Base-by-base conservation (phyloP, 2,888 invertebrate genomes). In the Callyntrura sp. region DNA sequence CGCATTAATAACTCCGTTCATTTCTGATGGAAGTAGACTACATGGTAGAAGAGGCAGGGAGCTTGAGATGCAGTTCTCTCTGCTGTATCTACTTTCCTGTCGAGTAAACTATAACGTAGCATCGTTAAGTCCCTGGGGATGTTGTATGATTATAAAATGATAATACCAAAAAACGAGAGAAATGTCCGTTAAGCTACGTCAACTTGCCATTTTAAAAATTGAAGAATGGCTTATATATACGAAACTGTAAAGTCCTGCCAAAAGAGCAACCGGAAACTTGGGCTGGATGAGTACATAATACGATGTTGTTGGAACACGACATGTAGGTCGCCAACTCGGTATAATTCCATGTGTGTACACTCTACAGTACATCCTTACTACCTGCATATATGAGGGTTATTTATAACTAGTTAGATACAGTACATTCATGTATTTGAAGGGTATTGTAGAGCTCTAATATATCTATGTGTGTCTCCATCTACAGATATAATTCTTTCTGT, bases 1-100 rank as follows among this genome's bases (percentile, higher is more conserved):
- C 51, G 87, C 73, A 87, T 70, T 87, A 87, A 76, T 60, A 87
- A 82, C 70, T 78, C 78, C 68, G 48, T 68, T 86, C 48, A 20
- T 79, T 79, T 79, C 25, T 70, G 62, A 78, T 68, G 68, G 12
- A 84, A 78, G 25, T 28, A 28, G 55, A 0, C 9, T 12, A 57
- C 57, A n/a, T 57, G 12, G 3, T 76, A 25, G 43, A 51, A 76
- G 20, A n/a, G 60, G 25, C 25, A 8, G 23, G 14, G 4, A 62
- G 8, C 57, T 11, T 23, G 25, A 23, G 8, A 2, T 60, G 3
- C 4, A 2, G 57, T 4, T 20, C 14, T 62, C 23, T 8, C 35
- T 35, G 6, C 35, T 62, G 57, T 17, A 57, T 6, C 17, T 17
- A 14, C 57, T 17, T 17, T 11, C 1, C 62, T 9, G 9, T 25